Conservation (phyloP, 2,113 vertebrate genomes). For the Corythornis madagascariensis region DNA sequence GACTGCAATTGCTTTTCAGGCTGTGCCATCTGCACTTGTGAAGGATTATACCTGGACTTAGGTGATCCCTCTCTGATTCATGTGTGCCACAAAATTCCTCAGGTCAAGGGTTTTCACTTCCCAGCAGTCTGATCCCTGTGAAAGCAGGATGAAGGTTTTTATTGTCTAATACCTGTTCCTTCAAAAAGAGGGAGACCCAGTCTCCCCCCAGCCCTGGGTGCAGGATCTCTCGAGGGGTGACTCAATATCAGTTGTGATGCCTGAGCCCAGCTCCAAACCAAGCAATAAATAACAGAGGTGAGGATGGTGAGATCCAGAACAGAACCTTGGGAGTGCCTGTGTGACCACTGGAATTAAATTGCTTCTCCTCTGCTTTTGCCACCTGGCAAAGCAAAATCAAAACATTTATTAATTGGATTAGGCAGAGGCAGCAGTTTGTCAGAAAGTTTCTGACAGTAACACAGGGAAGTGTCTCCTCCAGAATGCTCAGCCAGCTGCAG, state of each 20-base stretch:
- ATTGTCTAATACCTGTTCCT: neutral
- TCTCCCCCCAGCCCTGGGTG: neutral
- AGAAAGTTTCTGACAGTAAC: neutral
- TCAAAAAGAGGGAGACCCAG: neutral
- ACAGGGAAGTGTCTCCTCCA: neutral
- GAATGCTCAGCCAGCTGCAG: accelerated
- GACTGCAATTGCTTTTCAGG: neutral
- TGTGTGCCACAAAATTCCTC: neutral
- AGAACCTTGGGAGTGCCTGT: neutral
- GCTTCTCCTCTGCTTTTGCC: neutral
- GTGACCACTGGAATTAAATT: neutral
- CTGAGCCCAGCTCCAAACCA: neutral
- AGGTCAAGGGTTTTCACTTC: neutral
- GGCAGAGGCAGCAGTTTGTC: neutral
- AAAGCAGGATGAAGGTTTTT: neutral
- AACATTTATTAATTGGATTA: neutral
- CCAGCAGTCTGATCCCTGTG: neutral
- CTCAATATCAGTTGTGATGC: neutral
- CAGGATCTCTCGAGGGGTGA: neutral
- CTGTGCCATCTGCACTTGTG: neutral
- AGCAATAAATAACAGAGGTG: neutral
- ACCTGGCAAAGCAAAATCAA: neutral
- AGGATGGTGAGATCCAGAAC: neutral
- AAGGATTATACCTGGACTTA: neutral
- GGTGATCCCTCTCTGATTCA: neutral